These are phyloP conservation scores for Micromys minutus DNA, from an alignment of 2,113 vertebrate species.

Conservation along the genomic window DNA sequence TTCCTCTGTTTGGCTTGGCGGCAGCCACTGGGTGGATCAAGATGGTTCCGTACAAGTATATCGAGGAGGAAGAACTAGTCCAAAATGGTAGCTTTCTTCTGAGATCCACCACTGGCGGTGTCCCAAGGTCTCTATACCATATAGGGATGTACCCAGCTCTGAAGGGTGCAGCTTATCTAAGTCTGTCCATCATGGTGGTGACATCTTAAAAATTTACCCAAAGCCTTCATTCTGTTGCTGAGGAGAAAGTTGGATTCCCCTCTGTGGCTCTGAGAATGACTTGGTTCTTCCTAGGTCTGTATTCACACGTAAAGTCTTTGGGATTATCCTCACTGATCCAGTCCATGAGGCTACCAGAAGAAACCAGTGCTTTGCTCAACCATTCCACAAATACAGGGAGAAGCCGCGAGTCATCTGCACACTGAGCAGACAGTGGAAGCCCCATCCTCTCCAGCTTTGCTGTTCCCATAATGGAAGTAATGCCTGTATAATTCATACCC, in stretches of 20 bases:
- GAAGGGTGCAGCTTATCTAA: neutral
- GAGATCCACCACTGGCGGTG: neutral
- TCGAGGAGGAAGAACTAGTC: neutral
- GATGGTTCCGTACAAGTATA: neutral
- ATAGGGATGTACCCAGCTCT: neutral
- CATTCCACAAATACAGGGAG: neutral
- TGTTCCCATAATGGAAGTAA: constrained; percentile 79
- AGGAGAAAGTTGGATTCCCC: neutral
- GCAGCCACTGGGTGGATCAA: no score
- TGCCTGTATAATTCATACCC: constrained; percentile 84
- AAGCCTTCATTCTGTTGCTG: neutral
- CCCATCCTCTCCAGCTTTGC: neutral
- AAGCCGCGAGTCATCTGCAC: no score
- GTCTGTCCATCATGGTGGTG: neutral
- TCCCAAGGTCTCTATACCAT: neutral
- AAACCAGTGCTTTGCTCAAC: neutral
- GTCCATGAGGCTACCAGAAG: neutral
- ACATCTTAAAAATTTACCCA: neutral
- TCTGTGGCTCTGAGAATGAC: neutral
- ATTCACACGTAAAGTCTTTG: neutral
- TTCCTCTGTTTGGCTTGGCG: neutral
- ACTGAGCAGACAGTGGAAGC: neutral
- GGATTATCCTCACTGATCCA: neutral
- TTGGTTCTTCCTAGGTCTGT: neutral
- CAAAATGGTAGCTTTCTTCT: no score